Conservation (phyloP, 2,797 vertebrate species). For the Helarctos malayanus region DNA sequence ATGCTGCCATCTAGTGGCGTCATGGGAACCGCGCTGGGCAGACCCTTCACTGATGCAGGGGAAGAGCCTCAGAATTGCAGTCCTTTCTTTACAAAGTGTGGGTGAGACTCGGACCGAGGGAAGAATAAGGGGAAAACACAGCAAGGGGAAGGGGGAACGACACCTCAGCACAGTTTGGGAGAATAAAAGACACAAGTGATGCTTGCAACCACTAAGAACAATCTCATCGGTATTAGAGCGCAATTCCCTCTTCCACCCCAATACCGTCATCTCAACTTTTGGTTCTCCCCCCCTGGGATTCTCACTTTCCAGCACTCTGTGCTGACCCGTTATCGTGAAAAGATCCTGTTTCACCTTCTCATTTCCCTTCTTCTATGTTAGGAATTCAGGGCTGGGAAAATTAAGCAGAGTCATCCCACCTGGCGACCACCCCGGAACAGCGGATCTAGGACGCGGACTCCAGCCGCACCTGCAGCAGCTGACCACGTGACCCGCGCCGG, state of each 20-base stretch:
- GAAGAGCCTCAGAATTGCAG: not conserved
- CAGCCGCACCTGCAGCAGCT: not conserved
- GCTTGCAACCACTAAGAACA: not conserved
- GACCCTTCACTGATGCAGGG: not conserved
- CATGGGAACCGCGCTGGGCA: not conserved
- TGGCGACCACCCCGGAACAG: not conserved
- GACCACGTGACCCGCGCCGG: constrained; percentile 53
- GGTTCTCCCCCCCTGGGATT: rapidly evolving
- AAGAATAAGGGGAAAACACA: not conserved
- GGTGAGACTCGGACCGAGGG: not conserved
- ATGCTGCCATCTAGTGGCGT: constrained; percentile 64
- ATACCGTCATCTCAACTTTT: not conserved
- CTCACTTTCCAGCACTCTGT: not conserved
- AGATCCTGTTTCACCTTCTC: not conserved
- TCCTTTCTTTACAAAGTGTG: constrained; percentile 37
- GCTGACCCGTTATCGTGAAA: not conserved
- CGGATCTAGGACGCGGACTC: not conserved
- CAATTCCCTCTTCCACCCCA: not conserved
- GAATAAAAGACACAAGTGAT: not conserved
- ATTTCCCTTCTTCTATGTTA: not conserved
- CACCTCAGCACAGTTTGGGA: not conserved
- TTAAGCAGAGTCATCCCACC: constrained; percentile 56
- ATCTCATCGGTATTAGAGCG: not conserved
- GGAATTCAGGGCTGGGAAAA: not conserved
- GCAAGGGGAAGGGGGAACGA: not conserved